Base-by-base conservation (phyloP, 30 jellyfish, hydroid and myxozoan species). In the Aurelia aurita complex sp. Pacific region DNA sequence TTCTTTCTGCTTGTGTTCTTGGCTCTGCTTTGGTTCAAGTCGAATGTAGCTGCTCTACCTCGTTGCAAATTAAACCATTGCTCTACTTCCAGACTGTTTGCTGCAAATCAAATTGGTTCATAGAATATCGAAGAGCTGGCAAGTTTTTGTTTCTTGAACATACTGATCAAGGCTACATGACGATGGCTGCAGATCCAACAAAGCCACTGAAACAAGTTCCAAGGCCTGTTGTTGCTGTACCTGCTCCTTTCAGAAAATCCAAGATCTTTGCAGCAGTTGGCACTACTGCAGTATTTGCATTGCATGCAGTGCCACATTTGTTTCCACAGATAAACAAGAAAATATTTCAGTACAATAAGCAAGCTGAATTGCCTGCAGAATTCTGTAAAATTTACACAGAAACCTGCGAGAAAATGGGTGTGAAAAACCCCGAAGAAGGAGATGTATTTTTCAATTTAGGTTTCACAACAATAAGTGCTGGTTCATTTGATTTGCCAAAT, bases 381-480 rank as follows among this genome's bases (percentile, higher is more conserved):
- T 82, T 75, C 64, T 38, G 34, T 40, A 59, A 40, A 6, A 62
- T 91, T 10, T 82, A 84, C 78, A 34, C 34, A 73, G 94, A 77
- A 64, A 73, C 96, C 1, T 91, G 97, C 68, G 40, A 79, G 33
- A 64, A 51, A 15, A 91, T 91, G 97, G 83, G 73, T 59, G 70
- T 91, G 5, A 75, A 78, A 14, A 60, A 57, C 59, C 74, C 85
- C 1, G 69, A 72, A 2, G 80, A 79, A 1, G 81, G 84, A 3
- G 74, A 62, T 1, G 59, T 91, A 40, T 76, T 71, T 34, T 63
- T 86, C 76, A 81, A 73, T 13, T 14, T 76, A n/a, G 94, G 96
- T 4, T 91, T 85, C 43, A 73, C 81, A 7, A 86, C 98, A 10
- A 36, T 73, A 50, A 91, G 98, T 76, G 98, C 98, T 17, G 98